Evolutionary conservation across 23 tunicate species (phyloP), one percentile per base, ranked within the genome.

Genomic region (Botrylloides violaceus): DNA sequence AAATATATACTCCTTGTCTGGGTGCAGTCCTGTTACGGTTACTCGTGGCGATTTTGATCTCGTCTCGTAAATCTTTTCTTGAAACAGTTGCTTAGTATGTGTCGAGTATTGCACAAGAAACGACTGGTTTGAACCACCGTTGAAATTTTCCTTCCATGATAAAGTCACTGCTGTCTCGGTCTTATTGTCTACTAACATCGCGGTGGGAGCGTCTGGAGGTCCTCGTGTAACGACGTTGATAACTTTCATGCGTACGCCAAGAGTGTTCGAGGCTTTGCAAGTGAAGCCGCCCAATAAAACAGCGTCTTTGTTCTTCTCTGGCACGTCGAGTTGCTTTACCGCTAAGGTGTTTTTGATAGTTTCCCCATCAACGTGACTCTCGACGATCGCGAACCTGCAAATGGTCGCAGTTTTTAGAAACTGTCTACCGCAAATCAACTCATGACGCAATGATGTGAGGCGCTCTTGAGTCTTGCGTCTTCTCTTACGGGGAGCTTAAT

Each of bases 81-180:
- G 85, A 50, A 66, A 79, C 81, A 3, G 36, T 9, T 4, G n/a
- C 9, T 9, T 1, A 29, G 61, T 78, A 49, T 75, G 75, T 81
- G 34, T n/a, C 20, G 32, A 33, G 48, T 76, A 80, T 38, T 80
- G 82, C 35, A 87, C 70, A 15, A 76, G 29, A 38, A 87, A 87
- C 6, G 81, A 70, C 71, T 87, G 95, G 22, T 36, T 28, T 19
- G 27, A 71, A 9, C 95, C 95, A n/a, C 95, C 95, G 70, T 87
- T 81, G 49, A 87, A 87, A 2, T 81, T 85, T 15, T 85, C 72
- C 49, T 29, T 49, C 95, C 95, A 87, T 9, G 86, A 62, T 66
- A 87, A 29, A 49, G 66, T 33, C 4, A 80, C 63, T 3, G 86
- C 58, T 27, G 71, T 57, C 34, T 58, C 50, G 26, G 95, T 66